Evolutionary conservation across 92 coral and sea anemone species (phyloP).

Genomic region (Zoanthus solanderi): DNA sequence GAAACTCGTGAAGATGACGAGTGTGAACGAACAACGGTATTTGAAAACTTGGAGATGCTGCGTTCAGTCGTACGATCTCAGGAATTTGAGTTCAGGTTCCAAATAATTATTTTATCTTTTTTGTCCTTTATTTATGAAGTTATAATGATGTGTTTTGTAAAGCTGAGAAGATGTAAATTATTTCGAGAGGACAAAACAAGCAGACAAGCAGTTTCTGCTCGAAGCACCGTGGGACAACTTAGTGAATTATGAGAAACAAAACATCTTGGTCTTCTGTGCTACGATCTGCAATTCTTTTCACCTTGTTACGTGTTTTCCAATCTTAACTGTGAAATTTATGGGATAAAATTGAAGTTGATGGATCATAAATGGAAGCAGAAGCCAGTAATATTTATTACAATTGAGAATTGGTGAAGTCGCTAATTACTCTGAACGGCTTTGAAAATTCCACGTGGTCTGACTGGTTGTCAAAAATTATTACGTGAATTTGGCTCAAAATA

Average conservation of each 20-base stretch:
- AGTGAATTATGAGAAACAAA: background rate
- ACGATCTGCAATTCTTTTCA: background rate
- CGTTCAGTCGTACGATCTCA: too few species aligned
- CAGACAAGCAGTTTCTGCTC: conserved; percentile 2
- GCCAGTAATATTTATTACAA: background rate
- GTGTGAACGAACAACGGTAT: too few species aligned
- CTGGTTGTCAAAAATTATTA: background rate
- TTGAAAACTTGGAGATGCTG: too few species aligned
- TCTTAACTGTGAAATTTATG: background rate
- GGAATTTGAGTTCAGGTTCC: too few species aligned
- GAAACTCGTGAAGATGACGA: too few species aligned
- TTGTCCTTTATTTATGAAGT: too few species aligned
- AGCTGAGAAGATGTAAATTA: background rate
- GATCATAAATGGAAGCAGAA: background rate
- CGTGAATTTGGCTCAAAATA: background rate
- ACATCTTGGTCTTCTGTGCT: background rate
- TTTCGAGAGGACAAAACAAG: background rate
- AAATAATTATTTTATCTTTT: too few species aligned
- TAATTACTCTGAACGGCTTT: background rate
- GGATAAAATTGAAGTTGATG: background rate
- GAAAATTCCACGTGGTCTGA: background rate
- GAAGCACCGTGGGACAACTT: background rate
- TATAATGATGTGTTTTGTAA: background rate
- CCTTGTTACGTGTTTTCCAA: background rate
- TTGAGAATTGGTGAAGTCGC: background rate